Evolutionary conservation across 2,888 invertebrate species (phyloP), one percentile per base, ranked within the genome.

Genomic region (Liopterus haemorrhoidalis): DNA sequence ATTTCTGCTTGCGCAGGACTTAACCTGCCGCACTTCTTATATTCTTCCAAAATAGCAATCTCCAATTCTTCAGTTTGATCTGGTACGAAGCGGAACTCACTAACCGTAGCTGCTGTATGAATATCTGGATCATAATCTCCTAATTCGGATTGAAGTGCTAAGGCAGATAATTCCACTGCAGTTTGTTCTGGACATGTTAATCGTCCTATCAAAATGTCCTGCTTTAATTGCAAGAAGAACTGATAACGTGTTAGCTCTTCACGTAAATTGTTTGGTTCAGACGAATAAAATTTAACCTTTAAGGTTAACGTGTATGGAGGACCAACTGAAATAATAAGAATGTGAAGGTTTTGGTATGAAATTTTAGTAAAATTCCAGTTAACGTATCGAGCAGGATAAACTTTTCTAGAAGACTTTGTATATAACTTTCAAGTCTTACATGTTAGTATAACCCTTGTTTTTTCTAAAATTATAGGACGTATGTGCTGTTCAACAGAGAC

Each of bases 201-300:
- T 62, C 83, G 83, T 38, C 95, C 97, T 59, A 86, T 85, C 32
- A 94, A 71, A 48, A 99, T 82, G 70, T 99, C 99, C 63, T 87
- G 87, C 66, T 99, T 99, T 43, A 99, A 69, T 76, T 99, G 97
- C 50, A 97, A 76, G 68, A 97, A 97, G 70, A 97, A 97, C 67
- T 96, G 93, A 70, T 99, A 99, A 65, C 97, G 80, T 4, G 97
- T 99, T 53, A 97, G 72, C 70, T 99, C 99, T 71, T 99, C 99
- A 46, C 94, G 80, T 48, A 99, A 72, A 59, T 91, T 90, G 64
- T 91, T 95, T 5, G 99, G 99, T 66, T 99, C 99, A 1, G 95
- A 95, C 2, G 97, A 94, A 71, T 97, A 99, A 71, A 99, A 99
- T 70, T 99, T 99, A 2, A 99, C 97, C 71, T 90, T 87, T 37